Conservation (phyloP, 2,797 vertebrate genomes). For the Okamejei kenojei region DNA sequence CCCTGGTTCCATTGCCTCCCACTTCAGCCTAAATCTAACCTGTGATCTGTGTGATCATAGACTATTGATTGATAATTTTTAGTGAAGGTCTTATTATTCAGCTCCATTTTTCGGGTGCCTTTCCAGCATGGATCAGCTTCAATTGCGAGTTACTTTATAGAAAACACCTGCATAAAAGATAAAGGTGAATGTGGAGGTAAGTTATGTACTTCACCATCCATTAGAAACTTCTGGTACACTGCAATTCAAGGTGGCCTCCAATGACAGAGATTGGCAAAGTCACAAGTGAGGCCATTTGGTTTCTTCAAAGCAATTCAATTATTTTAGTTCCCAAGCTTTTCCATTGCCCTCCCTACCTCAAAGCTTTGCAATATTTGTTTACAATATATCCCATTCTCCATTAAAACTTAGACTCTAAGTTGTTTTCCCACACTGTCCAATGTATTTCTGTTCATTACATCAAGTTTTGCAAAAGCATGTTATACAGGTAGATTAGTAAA, state of each 20-base stretch:
- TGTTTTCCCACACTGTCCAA: not conserved
- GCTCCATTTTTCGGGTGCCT: conserved; percentile 58
- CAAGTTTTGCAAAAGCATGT: not conserved
- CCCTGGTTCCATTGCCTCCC: not conserved
- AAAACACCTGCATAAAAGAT: conserved; percentile 52
- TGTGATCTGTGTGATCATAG: not conserved
- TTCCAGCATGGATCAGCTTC: conserved; percentile 63
- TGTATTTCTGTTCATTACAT: not conserved
- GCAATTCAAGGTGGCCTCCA: not conserved
- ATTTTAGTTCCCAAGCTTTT: too few relatives aligned
- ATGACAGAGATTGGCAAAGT: not conserved
- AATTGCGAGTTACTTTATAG: conserved; percentile 58
- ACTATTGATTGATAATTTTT: conserved; percentile 62
- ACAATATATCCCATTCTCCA: not conserved
- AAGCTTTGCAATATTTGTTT: not conserved
- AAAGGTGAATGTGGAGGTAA: not conserved
- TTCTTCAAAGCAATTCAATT: not conserved
- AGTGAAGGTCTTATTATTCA: conserved; percentile 68
- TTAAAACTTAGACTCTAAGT: not conserved
- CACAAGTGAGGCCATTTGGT: not conserved
- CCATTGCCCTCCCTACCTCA: not conserved
- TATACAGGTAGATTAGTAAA: not conserved
- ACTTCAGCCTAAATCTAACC: not conserved
- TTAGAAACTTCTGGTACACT: not conserved
- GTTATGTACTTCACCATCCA: not conserved